A percentile compares a stretch with the other conserved stretches of the same genome.
Evolutionary conservation across 2,888 invertebrate species (phyloP).

Genomic region (Temnothorax rugatulus): DNA sequence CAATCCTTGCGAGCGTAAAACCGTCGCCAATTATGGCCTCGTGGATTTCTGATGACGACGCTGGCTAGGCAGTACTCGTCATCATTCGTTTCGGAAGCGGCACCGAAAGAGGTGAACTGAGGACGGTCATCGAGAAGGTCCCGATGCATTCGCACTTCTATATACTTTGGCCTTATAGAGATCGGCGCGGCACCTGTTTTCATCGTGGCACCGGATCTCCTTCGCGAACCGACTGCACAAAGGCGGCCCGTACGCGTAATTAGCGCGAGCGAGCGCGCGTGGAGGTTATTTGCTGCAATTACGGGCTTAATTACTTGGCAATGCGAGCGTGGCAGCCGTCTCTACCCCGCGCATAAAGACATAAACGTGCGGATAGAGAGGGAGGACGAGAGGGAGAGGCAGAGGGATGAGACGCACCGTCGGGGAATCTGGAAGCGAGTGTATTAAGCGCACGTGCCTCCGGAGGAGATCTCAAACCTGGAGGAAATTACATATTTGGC

Average conservation of each 20-base stretch:
- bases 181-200: conserved; percentile 31
- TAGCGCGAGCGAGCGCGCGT: conserved; percentile 34
- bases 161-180: conserved; percentile 20
- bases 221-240: conserved; percentile 11
- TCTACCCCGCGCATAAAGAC: conserved; percentile 8
- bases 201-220: conserved; percentile 31
- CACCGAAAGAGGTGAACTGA: background rate
- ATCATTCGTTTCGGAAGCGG: conserved; percentile 2
- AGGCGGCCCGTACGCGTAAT: conserved; percentile 36
- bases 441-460: conserved; percentile 7
- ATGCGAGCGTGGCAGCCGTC: conserved; percentile 34
- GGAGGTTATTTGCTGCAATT: conserved; percentile 52
- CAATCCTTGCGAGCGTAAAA: background rate
- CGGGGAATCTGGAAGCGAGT: conserved; percentile 3
- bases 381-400: background rate
- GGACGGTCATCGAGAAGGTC: conserved; percentile 30
- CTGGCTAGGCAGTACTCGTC: background rate
- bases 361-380: background rate
- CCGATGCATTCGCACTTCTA: background rate
- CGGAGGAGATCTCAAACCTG: background rate
- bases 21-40: background rate
- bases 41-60: too few species aligned
- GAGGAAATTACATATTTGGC: conserved; percentile 9
- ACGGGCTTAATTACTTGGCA: conserved; percentile 59
- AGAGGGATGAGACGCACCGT: background rate